Conservation (phyloP, 2,113 vertebrate species). For the Corynorhinus townsendii region DNA sequence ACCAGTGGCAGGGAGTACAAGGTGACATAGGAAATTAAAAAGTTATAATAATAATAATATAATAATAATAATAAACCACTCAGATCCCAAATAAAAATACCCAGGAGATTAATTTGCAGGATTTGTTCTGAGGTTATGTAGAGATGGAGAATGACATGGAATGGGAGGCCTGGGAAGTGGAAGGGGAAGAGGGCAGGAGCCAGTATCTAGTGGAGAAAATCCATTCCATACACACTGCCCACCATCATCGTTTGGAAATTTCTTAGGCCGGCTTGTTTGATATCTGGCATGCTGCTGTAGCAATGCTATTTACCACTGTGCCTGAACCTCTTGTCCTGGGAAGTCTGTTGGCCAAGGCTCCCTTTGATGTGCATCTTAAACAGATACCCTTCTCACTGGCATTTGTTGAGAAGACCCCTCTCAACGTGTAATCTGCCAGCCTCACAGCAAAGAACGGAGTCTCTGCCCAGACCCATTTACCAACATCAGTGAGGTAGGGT, state of each 20-base stretch:
- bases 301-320: background rate
- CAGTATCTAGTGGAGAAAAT: background rate
- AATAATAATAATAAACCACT: background rate
- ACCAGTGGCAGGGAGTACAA: conserved; percentile 27
- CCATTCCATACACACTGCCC: background rate
- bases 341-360: background rate
- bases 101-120: conserved; percentile 21
- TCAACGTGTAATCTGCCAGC: background rate
- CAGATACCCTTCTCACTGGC: background rate
- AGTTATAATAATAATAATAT: background rate
- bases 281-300: background rate
- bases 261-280: background rate
- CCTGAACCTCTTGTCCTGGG: background rate
- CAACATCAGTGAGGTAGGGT: too few relatives aligned
- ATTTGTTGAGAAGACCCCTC: background rate
- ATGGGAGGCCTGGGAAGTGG: background rate
- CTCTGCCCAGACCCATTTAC: background rate
- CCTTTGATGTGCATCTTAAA: background rate
- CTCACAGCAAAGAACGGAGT: background rate
- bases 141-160: background rate
- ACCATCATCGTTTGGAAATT: background rate
- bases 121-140: background rate
- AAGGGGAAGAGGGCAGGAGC: background rate
- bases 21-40: conserved; percentile 68
- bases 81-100: conserved; percentile 20